Conservation (phyloP, 2,113 vertebrate species). For the Thryonomys swinderianus region DNA sequence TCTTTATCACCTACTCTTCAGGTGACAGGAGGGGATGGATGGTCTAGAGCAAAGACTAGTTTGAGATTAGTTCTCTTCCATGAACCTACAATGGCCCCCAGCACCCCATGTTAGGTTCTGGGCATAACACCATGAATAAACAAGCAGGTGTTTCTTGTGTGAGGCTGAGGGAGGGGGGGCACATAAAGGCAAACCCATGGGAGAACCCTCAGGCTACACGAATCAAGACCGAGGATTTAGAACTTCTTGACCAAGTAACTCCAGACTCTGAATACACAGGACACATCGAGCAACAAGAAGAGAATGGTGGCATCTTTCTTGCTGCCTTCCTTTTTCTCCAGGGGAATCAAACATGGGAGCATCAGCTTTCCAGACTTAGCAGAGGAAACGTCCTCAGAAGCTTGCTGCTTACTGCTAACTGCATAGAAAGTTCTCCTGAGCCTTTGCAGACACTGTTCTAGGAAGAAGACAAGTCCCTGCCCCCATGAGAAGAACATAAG, state of each 20-base stretch:
- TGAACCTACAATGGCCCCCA: not conserved
- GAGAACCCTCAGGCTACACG: not conserved
- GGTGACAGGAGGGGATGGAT: not conserved
- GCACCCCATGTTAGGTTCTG: not conserved
- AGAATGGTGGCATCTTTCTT: not conserved
- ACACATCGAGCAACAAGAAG: not conserved
- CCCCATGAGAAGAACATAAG: not conserved
- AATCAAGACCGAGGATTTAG: not conserved
- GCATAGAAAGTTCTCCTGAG: not conserved
- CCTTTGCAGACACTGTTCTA: not conserved
- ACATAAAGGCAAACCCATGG: not conserved
- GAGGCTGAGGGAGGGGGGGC: not conserved
- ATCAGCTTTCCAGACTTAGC: not conserved
- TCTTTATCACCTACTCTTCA: not conserved
- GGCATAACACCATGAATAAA: not conserved
- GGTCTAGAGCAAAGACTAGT: not conserved
- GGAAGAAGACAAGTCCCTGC: not conserved
- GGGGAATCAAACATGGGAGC: not conserved
- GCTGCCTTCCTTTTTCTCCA: not conserved
- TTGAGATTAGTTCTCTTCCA: not conserved
- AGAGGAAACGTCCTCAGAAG: not conserved
- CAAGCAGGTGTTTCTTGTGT: not conserved
- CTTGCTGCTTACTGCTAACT: not conserved
- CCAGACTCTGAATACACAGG: not conserved
- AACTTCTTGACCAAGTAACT: not conserved